Percentiles rank a stretch among this genome's conserved stretches.
Evolutionary conservation across 2,113 vertebrate species (phyloP).

Genomic region (Thomomys bottae): DNA sequence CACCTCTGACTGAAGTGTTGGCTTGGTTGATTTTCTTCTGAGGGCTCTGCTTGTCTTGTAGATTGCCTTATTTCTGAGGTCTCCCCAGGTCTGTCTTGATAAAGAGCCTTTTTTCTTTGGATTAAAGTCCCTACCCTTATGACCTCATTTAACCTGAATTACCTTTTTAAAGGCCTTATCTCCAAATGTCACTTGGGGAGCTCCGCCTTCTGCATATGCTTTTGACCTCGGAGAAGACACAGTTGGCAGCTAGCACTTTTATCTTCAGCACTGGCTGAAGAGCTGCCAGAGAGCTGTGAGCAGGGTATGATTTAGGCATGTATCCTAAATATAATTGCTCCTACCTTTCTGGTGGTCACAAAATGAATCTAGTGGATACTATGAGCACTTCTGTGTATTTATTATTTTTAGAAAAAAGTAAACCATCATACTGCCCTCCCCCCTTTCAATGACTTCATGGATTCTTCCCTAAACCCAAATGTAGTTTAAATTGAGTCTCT

Average conservation of each 20-base stretch:
- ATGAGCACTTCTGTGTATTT: neutral
- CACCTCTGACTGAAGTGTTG: neutral
- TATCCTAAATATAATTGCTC: neutral
- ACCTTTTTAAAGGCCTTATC: neutral
- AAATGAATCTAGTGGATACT: neutral
- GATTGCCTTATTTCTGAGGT: neutral
- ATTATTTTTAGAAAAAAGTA: neutral
- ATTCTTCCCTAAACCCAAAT: neutral
- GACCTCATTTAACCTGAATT: conserved; percentile 15
- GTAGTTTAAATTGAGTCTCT: neutral
- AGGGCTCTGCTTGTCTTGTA: neutral
- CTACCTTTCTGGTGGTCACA: neutral
- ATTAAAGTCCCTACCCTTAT: neutral
- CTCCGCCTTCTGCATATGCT: neutral
- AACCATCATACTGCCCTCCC: neutral
- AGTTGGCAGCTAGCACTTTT: neutral
- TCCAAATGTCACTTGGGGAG: neutral
- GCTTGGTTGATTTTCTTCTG: conserved; percentile 4
- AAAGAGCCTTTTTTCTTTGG: neutral
- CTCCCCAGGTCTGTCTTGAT: neutral
- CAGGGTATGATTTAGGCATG: neutral
- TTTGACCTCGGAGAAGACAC: neutral
- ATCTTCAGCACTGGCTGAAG: neutral
- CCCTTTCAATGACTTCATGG: neutral
- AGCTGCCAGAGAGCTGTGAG: neutral